Evolutionary conservation across 2,113 vertebrate genomes (phyloP), one percentile per base, ranked within the genome.

Genomic region (Zapornia atra): DNA sequence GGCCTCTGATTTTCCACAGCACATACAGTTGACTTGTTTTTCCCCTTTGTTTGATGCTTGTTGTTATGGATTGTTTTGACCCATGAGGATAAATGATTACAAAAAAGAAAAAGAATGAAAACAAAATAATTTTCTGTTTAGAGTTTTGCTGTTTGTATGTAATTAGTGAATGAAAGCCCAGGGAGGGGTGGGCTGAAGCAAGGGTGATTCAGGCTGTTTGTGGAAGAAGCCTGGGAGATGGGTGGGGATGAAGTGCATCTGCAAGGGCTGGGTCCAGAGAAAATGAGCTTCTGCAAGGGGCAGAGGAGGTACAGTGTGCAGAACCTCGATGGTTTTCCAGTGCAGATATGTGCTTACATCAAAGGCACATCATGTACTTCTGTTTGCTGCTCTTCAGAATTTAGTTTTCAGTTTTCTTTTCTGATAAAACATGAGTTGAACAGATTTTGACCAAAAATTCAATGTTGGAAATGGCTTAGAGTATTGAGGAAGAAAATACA

Each of bases 1-100:
- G 68, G 60, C 61, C 72, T 93, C 76, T 88, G 18, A 82, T 86
- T 80, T 81, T 78, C 69, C 53, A 48, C 42, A 63, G 31, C 53
- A 65, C 33, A 38, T 69, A 54, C 2, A 3, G 29, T 11, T 96
- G 76, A 82, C 28, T 88, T 94, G 19, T 5, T 95, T 95, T 95
- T 78, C 34, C 51, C 44, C 33, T 79, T 92, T 85, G 63, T 95
- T 92, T 84, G 64, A 60, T 95, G 61, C 57, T 79, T 63, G 9
- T 94, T 96, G 60, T 96, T 86, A 75, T 3, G 40, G 48, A 33
- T 92, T 92, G 25, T 93, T 96, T 95, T 90, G 94, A 93, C 80
- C 53, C 88, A 24, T 26, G 69, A 94, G 88, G 65, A 83, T 86
- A 77, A 87, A 93, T 24, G 16, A 81, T 60, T 86, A 53, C 76